These are phyloP conservation scores for Motacilla alba DNA, from an alignment of 2,113 vertebrate species.

Conservation along the genomic window DNA sequence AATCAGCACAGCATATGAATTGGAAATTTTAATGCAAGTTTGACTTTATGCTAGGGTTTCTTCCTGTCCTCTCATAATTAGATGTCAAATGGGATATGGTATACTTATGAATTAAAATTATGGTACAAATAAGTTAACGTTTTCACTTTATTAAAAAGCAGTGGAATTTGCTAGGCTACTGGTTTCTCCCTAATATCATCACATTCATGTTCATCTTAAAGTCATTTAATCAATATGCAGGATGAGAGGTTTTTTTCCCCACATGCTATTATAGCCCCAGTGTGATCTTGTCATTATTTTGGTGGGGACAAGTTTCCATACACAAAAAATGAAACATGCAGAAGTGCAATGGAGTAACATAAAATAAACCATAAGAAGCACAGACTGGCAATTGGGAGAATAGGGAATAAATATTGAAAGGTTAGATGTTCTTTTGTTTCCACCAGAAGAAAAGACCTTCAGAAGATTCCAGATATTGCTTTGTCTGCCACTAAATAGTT, in stretches of 20 bases:
- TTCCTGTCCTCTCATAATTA: neutral
- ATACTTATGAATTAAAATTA: neutral
- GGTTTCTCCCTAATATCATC: neutral
- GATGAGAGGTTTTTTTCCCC: accelerated
- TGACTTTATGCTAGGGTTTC: neutral
- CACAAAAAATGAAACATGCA: neutral
- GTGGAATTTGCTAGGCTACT: neutral
- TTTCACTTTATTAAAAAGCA: neutral
- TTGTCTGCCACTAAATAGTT: neutral
- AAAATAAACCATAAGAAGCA: neutral
- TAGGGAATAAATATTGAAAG: neutral
- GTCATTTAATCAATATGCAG: neutral
- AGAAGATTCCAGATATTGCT: neutral
- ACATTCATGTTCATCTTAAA: neutral
- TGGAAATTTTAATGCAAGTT: neutral
- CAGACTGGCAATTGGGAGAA: neutral
- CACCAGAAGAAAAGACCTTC: neutral
- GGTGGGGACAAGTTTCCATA: neutral
- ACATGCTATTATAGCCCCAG: neutral
- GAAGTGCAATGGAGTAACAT: neutral
- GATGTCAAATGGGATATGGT: neutral
- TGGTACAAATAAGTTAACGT: neutral
- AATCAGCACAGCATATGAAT: neutral
- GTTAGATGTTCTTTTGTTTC: neutral
- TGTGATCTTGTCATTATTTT: neutral